Conservation (phyloP, 2,888 invertebrate species). For the Julus scanicus region DNA sequence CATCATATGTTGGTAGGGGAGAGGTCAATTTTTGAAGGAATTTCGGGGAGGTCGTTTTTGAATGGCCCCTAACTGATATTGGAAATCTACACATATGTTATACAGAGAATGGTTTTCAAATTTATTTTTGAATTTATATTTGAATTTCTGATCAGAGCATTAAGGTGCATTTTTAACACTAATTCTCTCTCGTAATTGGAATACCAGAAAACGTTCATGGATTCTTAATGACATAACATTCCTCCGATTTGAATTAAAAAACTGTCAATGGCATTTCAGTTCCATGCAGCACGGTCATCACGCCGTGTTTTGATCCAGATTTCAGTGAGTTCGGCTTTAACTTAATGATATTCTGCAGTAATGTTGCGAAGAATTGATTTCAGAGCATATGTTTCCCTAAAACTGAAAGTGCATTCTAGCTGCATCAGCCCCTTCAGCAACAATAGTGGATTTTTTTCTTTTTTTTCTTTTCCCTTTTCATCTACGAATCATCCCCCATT, state of each 20-base stretch:
- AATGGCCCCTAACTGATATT: no score
- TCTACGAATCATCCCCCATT: background rate
- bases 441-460: background rate
- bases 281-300: background rate
- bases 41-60: no score
- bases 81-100: no score
- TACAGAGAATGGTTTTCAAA: no score
- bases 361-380: conserved; percentile 29
- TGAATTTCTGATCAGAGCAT: no score
- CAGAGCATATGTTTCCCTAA: conserved; percentile 23
- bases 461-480: background rate
- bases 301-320: background rate
- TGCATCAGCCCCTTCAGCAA: conserved; percentile 24
- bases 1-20: no score
- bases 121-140: no score
- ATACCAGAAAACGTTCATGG: no score
- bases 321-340: background rate
- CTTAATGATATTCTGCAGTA: conserved; percentile 27
- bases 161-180: no score
- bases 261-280: background rate
- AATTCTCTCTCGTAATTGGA: no score
- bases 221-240: background rate
- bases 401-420: background rate
- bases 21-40: no score
- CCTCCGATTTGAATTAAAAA: background rate